Percentiles rank a stretch among this genome's conserved stretches.
Conservation (phyloP, 2,888 invertebrate species). For the Apocheima hispidaria region DNA sequence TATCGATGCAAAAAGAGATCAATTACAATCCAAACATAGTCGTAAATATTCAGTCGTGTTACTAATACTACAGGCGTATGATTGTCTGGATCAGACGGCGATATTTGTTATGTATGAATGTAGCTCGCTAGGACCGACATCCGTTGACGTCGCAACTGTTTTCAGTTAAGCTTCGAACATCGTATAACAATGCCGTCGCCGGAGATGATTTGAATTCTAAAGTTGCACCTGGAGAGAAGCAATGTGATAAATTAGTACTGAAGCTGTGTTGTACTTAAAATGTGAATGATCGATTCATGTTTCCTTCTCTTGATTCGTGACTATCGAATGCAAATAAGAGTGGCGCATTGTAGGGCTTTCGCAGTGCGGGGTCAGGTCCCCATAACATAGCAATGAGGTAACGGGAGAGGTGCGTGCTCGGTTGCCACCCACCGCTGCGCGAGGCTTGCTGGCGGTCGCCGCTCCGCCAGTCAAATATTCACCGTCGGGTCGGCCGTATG, state of each 20-base stretch:
- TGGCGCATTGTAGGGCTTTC: slow-evolving; percentile 67
- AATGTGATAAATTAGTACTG: slow-evolving; percentile 56
- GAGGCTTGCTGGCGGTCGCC: slow-evolving; percentile 76
- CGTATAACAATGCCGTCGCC: slow-evolving; percentile 68
- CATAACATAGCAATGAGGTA: slow-evolving; percentile 83
- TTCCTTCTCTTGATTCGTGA: slow-evolving; percentile 38
- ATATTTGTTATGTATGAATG: slow-evolving; percentile 77
- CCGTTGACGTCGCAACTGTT: slow-evolving; percentile 78
- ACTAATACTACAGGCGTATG: slow-evolving; percentile 64
- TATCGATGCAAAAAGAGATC: slow-evolving; percentile 38
- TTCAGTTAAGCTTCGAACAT: slow-evolving; percentile 72
- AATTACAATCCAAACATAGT: slow-evolving; percentile 46
- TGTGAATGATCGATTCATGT: slow-evolving; percentile 31
- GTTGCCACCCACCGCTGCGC: slow-evolving; percentile 81
- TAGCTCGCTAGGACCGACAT: slow-evolving; percentile 65
- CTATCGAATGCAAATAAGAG: slow-evolving; percentile 61
- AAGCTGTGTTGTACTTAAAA: slow-evolving; percentile 33
- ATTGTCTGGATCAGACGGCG: slow-evolving; percentile 67
- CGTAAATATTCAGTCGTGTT: slow-evolving; percentile 64
- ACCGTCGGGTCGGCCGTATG: slow-evolving; percentile 76
- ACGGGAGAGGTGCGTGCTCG: slow-evolving; percentile 82
- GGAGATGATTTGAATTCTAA: slow-evolving; percentile 66
- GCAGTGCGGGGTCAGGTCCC: slow-evolving; percentile 78
- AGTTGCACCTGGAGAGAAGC: slow-evolving; percentile 56
- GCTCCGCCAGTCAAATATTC: slow-evolving; percentile 79